Conservation (phyloP, 2,113 vertebrate species). For the Triplophysa tibetana region DNA sequence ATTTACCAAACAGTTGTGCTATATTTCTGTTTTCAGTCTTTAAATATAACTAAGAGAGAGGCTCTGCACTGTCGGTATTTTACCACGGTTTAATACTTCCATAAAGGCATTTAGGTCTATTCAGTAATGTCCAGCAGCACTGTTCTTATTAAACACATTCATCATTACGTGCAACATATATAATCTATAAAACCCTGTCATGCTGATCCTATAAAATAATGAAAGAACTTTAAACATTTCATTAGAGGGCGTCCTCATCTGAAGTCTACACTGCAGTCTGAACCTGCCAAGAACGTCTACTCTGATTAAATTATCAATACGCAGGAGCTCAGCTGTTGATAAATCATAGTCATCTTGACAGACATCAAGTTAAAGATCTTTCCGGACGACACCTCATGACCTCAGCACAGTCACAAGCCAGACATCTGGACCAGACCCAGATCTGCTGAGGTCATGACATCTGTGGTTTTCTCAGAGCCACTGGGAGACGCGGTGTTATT, state of each 20-base stretch:
- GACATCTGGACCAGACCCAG: neutral
- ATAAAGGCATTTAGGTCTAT: neutral
- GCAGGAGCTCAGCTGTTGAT: neutral
- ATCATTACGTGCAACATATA: neutral
- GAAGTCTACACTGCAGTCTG: neutral
- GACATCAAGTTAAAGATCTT: conserved; percentile 19
- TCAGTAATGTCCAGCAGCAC: conserved; percentile 13
- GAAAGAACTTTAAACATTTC: neutral
- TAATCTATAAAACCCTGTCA: neutral
- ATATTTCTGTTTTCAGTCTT: no score
- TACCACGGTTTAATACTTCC: no score
- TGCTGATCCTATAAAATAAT: neutral
- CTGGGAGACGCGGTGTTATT: no score
- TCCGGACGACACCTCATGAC: neutral
- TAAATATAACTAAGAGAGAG: no score
- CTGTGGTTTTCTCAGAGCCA: neutral
- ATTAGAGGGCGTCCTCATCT: neutral
- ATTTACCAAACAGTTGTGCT: no score
- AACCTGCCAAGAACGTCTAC: conserved; percentile 9
- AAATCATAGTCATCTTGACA: conserved; percentile 10
- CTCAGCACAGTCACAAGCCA: neutral
- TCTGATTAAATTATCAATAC: conserved; percentile 23
- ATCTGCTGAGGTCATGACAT: neutral
- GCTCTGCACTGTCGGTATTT: no score
- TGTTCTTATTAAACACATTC: neutral